Evolutionary conservation across 2,888 invertebrate species (phyloP).

Genomic region (Sphinx pinastri): DNA sequence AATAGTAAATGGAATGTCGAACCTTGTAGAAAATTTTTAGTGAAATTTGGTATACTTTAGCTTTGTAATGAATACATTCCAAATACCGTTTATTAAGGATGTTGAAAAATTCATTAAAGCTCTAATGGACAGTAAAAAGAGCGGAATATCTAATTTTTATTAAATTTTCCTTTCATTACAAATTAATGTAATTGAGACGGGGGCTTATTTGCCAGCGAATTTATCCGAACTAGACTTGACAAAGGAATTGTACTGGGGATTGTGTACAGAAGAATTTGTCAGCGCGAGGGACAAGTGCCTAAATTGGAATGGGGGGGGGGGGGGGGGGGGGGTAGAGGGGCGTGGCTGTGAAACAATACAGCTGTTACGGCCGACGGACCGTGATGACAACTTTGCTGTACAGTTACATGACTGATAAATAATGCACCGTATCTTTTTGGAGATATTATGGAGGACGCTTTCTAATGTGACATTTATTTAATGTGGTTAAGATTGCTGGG

Average conservation of each 20-base stretch:
- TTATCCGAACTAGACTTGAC: constrained; percentile 8
- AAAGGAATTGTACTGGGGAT: neutral
- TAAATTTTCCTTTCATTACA: constrained; percentile 4
- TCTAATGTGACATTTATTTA: neutral
- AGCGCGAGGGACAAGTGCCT: neutral
- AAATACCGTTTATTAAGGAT: neutral
- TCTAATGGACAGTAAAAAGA: constrained; percentile 3
- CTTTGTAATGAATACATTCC: neutral
- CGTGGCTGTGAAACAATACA: neutral
- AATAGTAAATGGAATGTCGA: no score
- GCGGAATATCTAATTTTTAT: neutral
- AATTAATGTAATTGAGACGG: constrained; percentile 21
- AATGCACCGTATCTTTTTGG: neutral
- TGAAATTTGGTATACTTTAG: neutral
- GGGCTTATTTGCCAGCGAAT: constrained; percentile 2
- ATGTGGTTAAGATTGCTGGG: neutral
- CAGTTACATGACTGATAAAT: constrained; percentile 6
- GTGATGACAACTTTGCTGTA: neutral
- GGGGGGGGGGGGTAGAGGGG: neutral
- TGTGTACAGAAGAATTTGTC: constrained; percentile 20
- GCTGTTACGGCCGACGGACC: neutral
- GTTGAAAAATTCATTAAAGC: constrained; percentile 9
- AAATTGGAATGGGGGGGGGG: neutral
- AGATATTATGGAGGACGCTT: neutral
- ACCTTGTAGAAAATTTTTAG: neutral